phyloP scores from a whole-genome alignment of 2,797 vertebrate species.

The Rhinogobio ventralis region DNA sequence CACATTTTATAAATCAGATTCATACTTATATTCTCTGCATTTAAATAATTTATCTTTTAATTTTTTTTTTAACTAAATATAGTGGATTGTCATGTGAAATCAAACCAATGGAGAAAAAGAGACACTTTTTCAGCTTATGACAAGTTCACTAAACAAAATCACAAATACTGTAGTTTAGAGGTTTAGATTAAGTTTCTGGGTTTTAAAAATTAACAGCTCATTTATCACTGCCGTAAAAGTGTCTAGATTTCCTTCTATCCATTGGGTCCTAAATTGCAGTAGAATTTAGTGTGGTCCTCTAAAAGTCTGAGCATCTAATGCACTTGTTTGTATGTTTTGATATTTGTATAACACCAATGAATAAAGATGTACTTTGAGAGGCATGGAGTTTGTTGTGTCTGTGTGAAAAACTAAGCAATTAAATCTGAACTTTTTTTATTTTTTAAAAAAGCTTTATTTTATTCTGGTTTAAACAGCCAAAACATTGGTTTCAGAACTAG shows the following conservation, averaged over 20 bases:
- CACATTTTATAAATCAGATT: background rate
- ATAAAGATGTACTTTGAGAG: slow-evolving; percentile 46
- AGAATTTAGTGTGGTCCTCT: background rate
- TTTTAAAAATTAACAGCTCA: background rate
- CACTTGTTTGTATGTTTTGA: slow-evolving; percentile 32
- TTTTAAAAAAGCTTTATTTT: slow-evolving; percentile 66
- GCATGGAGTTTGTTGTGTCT: background rate
- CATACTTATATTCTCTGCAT: background rate
- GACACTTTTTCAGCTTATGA: background rate
- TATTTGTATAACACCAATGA: slow-evolving; percentile 56
- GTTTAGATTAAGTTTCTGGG: background rate
- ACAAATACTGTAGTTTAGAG: background rate
- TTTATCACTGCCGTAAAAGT: background rate
- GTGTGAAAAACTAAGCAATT: background rate
- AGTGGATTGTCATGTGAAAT: background rate
- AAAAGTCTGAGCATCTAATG: slow-evolving; percentile 31
- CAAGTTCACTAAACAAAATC: background rate
- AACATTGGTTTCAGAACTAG: slow-evolving; percentile 49
- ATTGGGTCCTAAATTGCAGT: background rate
- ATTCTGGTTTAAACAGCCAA: slow-evolving; percentile 64
- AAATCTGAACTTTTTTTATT: background rate
- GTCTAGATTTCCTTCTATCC: background rate
- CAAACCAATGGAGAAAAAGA: background rate
- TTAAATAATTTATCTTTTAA: too few species aligned
- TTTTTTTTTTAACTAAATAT: too few species aligned